phyloP scores from a whole-genome alignment of 2,888 invertebrate species.

The Nomada flava region DNA sequence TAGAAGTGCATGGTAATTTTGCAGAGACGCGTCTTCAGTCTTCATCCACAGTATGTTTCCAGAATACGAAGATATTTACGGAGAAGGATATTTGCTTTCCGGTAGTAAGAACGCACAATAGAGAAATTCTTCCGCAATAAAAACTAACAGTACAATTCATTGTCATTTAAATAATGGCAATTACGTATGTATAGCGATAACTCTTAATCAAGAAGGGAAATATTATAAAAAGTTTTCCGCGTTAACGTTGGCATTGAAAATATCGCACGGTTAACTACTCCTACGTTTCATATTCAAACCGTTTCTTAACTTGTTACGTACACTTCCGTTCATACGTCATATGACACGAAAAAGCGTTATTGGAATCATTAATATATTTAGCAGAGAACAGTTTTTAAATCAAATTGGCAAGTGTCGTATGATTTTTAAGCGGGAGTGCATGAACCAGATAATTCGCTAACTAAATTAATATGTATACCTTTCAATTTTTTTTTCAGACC shows the following conservation, averaged over 20 bases:
- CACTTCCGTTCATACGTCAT: no score
- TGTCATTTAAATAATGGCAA: neutral
- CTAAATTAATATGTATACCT: neutral
- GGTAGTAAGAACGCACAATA: no score
- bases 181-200: no score
- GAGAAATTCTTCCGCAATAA: neutral
- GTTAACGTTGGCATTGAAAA: neutral
- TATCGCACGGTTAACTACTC: neutral
- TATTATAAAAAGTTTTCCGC: neutral
- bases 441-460: neutral
- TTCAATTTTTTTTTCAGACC: conserved; percentile 56
- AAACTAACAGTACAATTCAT: neutral
- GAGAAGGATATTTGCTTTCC: no score
- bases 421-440: no score
- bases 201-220: neutral
- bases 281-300: neutral
- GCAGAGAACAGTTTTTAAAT: no score
- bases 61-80: neutral
- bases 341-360: no score
- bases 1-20: neutral
- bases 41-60: neutral
- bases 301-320: no score
- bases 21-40: neutral
- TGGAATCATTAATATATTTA: no score
- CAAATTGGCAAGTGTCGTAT: no score